Conservation (phyloP, 2,113 vertebrate genomes). For the Peromyscus maniculatus region DNA sequence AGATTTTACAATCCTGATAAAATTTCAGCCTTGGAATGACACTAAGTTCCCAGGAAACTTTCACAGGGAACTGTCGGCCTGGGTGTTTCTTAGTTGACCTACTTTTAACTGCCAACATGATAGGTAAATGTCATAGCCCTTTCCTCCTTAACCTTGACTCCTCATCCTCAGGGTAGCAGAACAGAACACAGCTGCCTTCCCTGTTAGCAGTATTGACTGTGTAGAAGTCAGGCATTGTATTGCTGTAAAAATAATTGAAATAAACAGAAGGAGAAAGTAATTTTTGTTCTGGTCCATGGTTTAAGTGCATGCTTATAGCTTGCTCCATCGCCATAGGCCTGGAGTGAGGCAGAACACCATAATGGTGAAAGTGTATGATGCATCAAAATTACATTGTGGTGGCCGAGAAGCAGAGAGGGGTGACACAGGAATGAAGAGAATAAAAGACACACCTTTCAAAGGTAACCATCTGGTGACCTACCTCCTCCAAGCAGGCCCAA, state of each 20-base stretch:
- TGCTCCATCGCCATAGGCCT: not conserved
- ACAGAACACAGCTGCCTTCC: not conserved
- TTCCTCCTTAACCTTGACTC: not conserved
- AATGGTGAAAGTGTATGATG: not conserved
- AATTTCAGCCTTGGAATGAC: constrained; percentile 25
- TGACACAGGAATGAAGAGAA: not conserved
- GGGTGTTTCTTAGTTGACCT: constrained; percentile 39
- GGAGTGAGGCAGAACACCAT: not conserved
- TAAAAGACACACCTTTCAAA: not conserved
- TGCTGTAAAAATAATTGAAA: not conserved
- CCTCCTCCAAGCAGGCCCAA: not conserved
- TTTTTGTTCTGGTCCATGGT: not conserved
- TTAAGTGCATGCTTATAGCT: not conserved
- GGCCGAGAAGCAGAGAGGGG: not conserved
- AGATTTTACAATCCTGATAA: constrained; percentile 41
- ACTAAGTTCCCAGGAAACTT: constrained; percentile 29
- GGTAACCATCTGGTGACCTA: not conserved
- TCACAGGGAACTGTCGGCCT: not conserved
- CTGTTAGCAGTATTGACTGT: not conserved
- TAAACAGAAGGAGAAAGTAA: not conserved
- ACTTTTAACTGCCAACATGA: constrained; percentile 22
- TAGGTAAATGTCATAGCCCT: not conserved
- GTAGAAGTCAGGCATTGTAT: not conserved
- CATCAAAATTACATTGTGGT: not conserved
- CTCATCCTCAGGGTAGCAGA: not conserved